These are phyloP conservation scores for Pangasius larnaudii DNA, from an alignment of 2,797 vertebrate genomes.

Conservation along the genomic window DNA sequence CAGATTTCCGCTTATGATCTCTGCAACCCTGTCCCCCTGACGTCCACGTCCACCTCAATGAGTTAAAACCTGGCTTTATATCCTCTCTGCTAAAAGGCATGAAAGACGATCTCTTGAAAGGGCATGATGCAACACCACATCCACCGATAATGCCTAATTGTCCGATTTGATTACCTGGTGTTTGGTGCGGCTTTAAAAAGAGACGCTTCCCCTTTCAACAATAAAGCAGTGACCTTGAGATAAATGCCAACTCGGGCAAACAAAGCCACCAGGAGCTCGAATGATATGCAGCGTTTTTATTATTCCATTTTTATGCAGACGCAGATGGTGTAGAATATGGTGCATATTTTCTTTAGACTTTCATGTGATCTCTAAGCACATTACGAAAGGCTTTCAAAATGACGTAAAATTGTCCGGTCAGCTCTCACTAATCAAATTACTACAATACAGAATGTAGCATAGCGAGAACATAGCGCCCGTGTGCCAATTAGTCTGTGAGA, in stretches of 20 bases:
- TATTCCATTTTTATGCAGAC: conserved; percentile 15
- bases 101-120: conserved; percentile 48
- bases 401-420: conserved; percentile 14
- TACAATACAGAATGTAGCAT: background rate
- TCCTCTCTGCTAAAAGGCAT: conserved; percentile 39
- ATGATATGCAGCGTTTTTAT: conserved; percentile 28
- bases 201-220: conserved; percentile 35
- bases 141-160: conserved; percentile 59
- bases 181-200: conserved; percentile 46
- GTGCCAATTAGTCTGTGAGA: conserved; percentile 15
- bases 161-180: conserved; percentile 56
- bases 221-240: conserved; percentile 54
- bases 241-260: conserved; percentile 30
- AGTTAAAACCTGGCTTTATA: background rate
- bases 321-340: background rate
- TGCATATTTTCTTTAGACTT: conserved; percentile 1
- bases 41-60: background rate
- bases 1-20: background rate
- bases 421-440: conserved; percentile 17
- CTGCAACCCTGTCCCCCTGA: background rate
- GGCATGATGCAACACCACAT: conserved; percentile 42
- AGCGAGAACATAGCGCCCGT: background rate
- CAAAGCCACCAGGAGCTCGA: conserved; percentile 32
- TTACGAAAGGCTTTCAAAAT: conserved; percentile 1
- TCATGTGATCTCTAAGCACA: background rate